Percentiles rank a stretch among this genome's conserved stretches.
Conservation (phyloP, 2,797 vertebrate genomes). For the Poecilia wingei region DNA sequence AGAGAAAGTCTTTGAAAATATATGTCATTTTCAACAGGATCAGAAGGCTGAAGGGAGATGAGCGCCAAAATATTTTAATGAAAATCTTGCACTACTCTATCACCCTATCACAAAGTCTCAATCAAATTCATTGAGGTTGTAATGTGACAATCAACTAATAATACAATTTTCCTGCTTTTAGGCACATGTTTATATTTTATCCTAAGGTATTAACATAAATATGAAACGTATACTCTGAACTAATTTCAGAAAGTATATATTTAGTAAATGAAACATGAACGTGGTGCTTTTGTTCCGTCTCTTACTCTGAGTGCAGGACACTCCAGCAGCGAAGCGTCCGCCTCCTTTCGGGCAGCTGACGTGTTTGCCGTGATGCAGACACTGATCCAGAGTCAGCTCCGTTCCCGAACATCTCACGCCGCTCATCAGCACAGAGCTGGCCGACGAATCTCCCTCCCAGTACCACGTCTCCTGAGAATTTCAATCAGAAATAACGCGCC, state of each 20-base stretch:
- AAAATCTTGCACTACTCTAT: not conserved
- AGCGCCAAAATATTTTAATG: not conserved
- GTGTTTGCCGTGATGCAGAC: constrained; percentile 86
- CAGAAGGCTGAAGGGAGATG: not conserved
- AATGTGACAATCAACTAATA: not conserved
- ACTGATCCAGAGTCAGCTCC: constrained; percentile 92
- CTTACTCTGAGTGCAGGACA: constrained; percentile 93
- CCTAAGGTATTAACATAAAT: not conserved
- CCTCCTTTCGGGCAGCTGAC: constrained; percentile 86
- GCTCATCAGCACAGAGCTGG: constrained; percentile 88
- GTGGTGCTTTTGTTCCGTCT: not conserved
- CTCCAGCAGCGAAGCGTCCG: constrained; percentile 87
- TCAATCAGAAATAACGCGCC: constrained; percentile 7
- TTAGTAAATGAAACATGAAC: not conserved
- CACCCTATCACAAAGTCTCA: not conserved
- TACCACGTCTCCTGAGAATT: constrained; percentile 92
- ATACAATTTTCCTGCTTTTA: not conserved
- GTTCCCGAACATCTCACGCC: constrained; percentile 96
- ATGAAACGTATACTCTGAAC: not conserved
- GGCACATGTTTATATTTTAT: not conserved
- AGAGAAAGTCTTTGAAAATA: not conserved
- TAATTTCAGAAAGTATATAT: not conserved
- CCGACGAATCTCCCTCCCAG: constrained; percentile 84
- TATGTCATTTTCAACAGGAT: not conserved
- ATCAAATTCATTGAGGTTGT: not conserved